A percentile compares a stretch with the other conserved stretches of the same genome.
phyloP scores from a whole-genome alignment of 2,888 invertebrate genomes.

The Lasioglossum marginatum region DNA sequence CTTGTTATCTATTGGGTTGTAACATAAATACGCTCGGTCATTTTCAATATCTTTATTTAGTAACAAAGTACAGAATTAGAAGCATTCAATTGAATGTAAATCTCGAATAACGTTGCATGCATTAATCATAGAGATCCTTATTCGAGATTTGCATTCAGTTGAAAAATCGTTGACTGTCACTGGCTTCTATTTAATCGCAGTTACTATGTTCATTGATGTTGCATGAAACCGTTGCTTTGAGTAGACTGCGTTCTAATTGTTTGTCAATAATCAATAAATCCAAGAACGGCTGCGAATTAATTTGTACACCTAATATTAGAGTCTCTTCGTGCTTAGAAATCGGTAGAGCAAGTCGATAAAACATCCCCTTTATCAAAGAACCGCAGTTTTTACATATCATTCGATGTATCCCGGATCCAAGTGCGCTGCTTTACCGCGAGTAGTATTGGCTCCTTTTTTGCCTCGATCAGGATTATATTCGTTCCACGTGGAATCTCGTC shows the following conservation, averaged over 20 bases:
- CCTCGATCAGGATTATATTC: slow-evolving; percentile 3
- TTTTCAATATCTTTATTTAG: too few relatives aligned
- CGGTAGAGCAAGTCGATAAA: background rate
- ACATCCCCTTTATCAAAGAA: background rate
- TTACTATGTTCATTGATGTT: too few relatives aligned
- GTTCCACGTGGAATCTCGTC: slow-evolving; percentile 20
- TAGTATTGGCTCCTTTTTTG: background rate
- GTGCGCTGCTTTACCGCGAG: background rate
- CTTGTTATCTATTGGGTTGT: too few relatives aligned
- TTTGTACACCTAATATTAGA: background rate
- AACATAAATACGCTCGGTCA: too few relatives aligned
- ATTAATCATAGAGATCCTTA: too few relatives aligned
- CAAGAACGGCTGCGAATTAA: background rate
- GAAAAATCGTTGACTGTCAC: background rate
- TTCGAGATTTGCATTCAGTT: too few relatives aligned
- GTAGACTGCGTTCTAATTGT: background rate
- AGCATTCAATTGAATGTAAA: too few relatives aligned
- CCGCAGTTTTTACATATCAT: background rate
- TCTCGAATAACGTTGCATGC: too few relatives aligned
- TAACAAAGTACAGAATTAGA: too few relatives aligned
- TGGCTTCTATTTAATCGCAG: background rate
- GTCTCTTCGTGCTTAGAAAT: background rate
- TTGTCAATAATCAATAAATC: background rate
- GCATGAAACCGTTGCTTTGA: background rate
- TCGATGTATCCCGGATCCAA: background rate